Evolutionary conservation across 2,797 vertebrate genomes (phyloP).

Genomic region (Eulemur albifrons): DNA sequence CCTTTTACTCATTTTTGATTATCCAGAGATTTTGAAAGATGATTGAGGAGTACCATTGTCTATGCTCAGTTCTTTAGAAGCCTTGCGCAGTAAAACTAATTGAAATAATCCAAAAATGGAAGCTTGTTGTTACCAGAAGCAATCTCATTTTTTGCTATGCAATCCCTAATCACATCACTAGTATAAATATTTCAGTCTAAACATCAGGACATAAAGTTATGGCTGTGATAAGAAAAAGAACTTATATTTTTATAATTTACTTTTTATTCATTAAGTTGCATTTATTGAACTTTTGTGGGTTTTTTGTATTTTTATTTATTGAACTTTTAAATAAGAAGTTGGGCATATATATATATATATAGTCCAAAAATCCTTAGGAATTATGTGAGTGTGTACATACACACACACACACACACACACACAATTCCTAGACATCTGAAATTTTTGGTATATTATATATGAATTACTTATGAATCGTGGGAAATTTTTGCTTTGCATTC

Average conservation of each 20-base stretch:
- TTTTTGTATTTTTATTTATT: not conserved
- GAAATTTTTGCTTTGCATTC: constrained; percentile 23
- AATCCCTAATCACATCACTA: not conserved
- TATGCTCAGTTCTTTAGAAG: not conserved
- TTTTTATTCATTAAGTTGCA: not conserved
- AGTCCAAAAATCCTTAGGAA: too few species aligned
- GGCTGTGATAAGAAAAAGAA: not conserved
- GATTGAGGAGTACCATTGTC: not conserved
- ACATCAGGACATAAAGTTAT: not conserved
- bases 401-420: not conserved
- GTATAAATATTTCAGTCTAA: not conserved
- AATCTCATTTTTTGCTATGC: not conserved
- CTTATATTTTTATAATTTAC: not conserved
- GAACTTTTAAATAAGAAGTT: not conserved
- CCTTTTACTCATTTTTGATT: not conserved
- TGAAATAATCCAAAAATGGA: not conserved
- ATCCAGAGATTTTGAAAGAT: not conserved
- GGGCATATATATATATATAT: not conserved
- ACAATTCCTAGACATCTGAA: not conserved
- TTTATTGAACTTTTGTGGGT: not conserved
- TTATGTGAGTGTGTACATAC: not conserved
- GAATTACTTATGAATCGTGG: not conserved
- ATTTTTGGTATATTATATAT: not conserved
- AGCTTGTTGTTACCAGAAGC: not conserved
- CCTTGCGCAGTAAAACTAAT: not conserved